Evolutionary conservation across 2,888 invertebrate species (phyloP), one percentile per base, ranked within the genome.

Genomic region (Gisinianus flammeolus): DNA sequence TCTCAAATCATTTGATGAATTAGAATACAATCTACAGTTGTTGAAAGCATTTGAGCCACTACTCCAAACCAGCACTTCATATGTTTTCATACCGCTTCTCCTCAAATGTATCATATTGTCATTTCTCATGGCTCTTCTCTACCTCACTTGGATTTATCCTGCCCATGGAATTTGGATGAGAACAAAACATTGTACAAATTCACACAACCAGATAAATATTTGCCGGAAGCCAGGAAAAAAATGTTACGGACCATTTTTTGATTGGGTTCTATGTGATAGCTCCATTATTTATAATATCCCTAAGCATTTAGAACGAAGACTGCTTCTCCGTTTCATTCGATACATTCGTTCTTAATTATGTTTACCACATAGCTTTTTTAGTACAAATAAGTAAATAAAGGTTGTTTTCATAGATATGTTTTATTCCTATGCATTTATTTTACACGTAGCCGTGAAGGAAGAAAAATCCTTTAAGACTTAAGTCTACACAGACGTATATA

Each of bases 1-100:
- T n/a, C 22, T 24, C 62, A 24, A 24, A 62, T 62, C 62, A 62
- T 62, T 62, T 62, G 26, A 62, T 8, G 62, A 62, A 26, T 26
- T 58, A 22, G 56, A 62, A 16, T 62, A 62, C 26, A 26, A 2
- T 28, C 28, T 62, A 4, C 12, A 62, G 1, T 26, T 62, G 10
- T 6, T 62, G 12, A 22, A 26, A 26, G 28, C 62, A 26, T 28
- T 62, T 22, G 62, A 62, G 12, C 26, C 22, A 4, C 3, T 24
- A 12, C n/a, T n/a, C n/a, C n/a, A n/a, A n/a, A n/a, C n/a, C n/a
- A n/a, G n/a, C n/a, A 58, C 2, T 24, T 62, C 62, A 12, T 1
- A 16, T 54, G 16, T n/a, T n/a, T n/a, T n/a, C 16, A 54, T 54
- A 54, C 5, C 4, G 4, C 54, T 5, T 54, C 54, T n/a, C 44